These are phyloP conservation scores for Drosophila leontia DNA, from an alignment of 1,140 invertebrate genomes.

Conservation along the genomic window DNA sequence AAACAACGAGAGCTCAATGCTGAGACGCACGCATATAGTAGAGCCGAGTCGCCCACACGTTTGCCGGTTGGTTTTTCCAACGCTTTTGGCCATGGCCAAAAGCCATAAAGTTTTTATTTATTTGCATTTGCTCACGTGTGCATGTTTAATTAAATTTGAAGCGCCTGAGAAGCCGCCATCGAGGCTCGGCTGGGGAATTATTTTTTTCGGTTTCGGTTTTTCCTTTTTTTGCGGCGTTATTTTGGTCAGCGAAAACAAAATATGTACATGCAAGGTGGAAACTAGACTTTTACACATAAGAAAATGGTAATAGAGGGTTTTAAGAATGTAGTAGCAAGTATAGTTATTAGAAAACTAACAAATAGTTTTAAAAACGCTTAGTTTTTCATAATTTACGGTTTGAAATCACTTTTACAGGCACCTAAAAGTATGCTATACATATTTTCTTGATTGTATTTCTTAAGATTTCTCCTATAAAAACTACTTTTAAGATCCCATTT, in stretches of 20 bases:
- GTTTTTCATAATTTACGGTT: too few relatives aligned
- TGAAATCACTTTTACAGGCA: neutral
- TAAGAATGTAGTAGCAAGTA: neutral
- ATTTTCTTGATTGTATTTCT: neutral
- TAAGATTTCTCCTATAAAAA: too few relatives aligned
- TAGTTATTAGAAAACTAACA: neutral
- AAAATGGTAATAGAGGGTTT: neutral
- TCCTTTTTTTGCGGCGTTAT: conserved; percentile 6
- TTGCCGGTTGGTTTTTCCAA: conserved; percentile 21
- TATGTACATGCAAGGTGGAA: conserved; percentile 47
- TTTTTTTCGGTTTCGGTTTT: conserved; percentile 31
- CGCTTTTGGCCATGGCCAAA: conserved; percentile 49
- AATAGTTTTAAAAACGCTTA: neutral
- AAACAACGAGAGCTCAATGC: conserved; percentile 19
- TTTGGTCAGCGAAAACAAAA: conserved; percentile 50
- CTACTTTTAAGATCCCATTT: neutral
- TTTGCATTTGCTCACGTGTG: conserved; percentile 83
- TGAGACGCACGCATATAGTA: conserved; percentile 68
- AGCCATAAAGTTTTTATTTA: conserved; percentile 83
- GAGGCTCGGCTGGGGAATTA: conserved; percentile 67
- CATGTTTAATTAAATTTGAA: conserved; percentile 84
- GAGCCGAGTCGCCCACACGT: neutral
- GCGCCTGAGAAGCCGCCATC: conserved; percentile 74
- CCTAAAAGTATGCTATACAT: neutral
- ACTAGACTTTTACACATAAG: conserved; percentile 9